phyloP scores from a whole-genome alignment of 2,888 invertebrate genomes.

The Lysandra coridon region DNA sequence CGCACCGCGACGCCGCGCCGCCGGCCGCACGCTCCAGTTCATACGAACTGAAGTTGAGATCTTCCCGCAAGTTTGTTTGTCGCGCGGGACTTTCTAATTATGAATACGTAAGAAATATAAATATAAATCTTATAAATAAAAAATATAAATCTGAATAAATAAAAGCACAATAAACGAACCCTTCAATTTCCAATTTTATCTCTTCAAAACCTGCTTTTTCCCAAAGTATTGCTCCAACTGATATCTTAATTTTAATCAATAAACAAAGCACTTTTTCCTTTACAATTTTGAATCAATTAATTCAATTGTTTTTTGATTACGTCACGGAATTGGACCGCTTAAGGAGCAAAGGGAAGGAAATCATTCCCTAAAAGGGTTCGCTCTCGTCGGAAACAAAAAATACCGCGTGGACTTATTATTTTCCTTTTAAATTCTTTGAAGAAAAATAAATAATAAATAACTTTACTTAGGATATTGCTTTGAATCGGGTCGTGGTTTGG shows the following conservation, averaged over 20 bases:
- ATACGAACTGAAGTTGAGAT: background rate
- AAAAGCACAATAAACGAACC: background rate
- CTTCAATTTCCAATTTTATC: background rate
- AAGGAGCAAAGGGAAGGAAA: constrained; percentile 29
- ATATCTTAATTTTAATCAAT: background rate
- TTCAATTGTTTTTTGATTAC: constrained; percentile 32
- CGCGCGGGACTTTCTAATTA: background rate
- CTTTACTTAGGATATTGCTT: constrained; percentile 4
- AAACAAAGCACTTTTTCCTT: background rate
- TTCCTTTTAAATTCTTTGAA: constrained; percentile 21
- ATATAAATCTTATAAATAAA: too few relatives aligned
- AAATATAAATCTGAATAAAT: background rate
- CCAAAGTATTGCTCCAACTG: background rate
- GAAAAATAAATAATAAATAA: constrained; percentile 18
- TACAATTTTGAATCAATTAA: constrained; percentile 32
- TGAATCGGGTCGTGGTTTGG: constrained; percentile 17
- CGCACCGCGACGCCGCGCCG: background rate
- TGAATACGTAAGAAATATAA: background rate
- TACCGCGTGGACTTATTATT: constrained; percentile 10
- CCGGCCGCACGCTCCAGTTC: background rate
- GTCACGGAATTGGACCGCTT: constrained; percentile 27
- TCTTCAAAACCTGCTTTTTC: background rate
- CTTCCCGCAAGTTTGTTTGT: background rate
- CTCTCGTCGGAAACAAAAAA: constrained; percentile 22
- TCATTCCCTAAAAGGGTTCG: constrained; percentile 32